Percentiles rank a stretch among this genome's conserved stretches.
Conservation (phyloP, 2,113 vertebrate genomes). For the Eira barbara region DNA sequence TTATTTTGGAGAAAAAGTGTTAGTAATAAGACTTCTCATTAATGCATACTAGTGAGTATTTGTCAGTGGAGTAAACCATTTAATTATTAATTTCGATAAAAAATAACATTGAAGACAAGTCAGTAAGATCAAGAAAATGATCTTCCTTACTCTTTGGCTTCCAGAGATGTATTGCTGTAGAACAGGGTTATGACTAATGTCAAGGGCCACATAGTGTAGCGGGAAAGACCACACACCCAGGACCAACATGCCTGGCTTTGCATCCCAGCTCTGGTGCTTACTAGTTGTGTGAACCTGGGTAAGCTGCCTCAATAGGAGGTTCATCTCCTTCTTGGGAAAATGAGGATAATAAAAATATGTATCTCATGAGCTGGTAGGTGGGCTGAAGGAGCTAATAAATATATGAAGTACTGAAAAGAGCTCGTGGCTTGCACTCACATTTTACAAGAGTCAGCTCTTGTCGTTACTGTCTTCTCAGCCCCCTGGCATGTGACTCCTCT, state of each 20-base stretch:
- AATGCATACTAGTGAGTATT: not conserved
- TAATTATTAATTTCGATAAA: not conserved
- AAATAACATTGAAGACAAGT: not conserved
- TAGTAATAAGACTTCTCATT: not conserved
- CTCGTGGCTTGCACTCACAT: accelerated
- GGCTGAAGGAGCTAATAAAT: no score
- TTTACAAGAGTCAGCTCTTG: accelerated
- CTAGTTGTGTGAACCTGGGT: not conserved
- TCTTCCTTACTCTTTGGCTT: not conserved
- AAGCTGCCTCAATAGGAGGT: accelerated
- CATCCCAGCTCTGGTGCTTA: not conserved
- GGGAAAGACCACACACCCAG: no score
- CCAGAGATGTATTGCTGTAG: not conserved
- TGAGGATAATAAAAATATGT: not conserved
- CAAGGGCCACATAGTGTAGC: not conserved
- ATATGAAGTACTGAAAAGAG: not conserved
- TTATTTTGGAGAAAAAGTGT: not conserved
- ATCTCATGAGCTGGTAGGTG: not conserved
- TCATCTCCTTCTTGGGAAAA: not conserved
- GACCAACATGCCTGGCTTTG: not conserved
- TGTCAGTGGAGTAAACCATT: not conserved
- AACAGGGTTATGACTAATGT: not conserved
- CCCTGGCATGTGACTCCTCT: no score
- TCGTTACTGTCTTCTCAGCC: no score
- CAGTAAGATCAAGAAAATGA: not conserved